Percentiles rank a stretch among this genome's conserved stretches.
phyloP scores from a whole-genome alignment of 35 echinoderm and acorn worm genomes.

The Apostichopus japonicus region DNA sequence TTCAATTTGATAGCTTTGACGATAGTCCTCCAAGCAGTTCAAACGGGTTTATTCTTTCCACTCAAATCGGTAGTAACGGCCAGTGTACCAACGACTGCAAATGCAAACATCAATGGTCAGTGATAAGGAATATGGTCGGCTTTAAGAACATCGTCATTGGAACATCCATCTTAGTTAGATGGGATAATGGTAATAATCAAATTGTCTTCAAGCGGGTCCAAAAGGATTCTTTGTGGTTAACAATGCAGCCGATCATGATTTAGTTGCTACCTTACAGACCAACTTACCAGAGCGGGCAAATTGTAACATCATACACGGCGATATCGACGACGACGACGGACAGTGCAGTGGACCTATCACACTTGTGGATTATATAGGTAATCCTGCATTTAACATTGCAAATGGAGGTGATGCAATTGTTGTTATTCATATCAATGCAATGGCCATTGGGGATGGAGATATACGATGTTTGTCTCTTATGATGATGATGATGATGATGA shows the following conservation, averaged over 20 bases:
- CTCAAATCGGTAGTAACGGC: conserved; percentile 41
- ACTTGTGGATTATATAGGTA: conserved; percentile 24
- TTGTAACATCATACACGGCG: conserved; percentile 73
- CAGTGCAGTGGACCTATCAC: conserved; percentile 38
- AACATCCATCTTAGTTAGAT: conserved; percentile 55
- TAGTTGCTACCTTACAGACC: conserved; percentile 51
- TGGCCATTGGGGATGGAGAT: background rate
- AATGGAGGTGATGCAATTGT: conserved; percentile 60
- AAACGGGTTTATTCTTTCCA: conserved; percentile 8
- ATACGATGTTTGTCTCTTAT: background rate
- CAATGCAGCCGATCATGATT: conserved; percentile 9
- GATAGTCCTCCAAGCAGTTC: conserved; percentile 59
- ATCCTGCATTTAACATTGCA: conserved; percentile 51
- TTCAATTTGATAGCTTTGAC: conserved; percentile 52
- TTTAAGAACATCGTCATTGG: conserved; percentile 58
- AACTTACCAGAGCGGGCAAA: conserved; percentile 69
- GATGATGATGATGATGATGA: background rate
- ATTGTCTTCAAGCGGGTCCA: conserved; percentile 67
- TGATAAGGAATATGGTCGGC: conserved; percentile 73
- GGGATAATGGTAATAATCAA: conserved; percentile 74
- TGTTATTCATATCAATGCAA: conserved; percentile 59
- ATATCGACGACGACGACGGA: conserved; percentile 17
- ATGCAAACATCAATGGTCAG: conserved; percentile 86
- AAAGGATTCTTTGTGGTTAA: conserved; percentile 78
- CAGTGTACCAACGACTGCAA: conserved; percentile 74